Evolutionary conservation across 2,113 vertebrate species (phyloP).

Genomic region (Nycticorax nycticorax): DNA sequence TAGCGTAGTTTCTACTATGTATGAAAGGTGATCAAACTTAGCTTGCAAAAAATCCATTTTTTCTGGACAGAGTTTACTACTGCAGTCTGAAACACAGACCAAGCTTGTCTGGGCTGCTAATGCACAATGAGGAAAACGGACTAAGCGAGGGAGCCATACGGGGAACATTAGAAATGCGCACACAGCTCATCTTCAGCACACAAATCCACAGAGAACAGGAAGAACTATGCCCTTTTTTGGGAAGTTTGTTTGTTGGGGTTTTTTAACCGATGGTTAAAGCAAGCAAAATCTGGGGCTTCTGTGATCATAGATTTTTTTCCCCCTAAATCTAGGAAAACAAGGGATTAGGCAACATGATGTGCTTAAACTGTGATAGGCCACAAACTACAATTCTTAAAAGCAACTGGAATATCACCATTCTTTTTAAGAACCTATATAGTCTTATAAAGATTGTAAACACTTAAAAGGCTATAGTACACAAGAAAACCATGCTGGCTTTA

Average conservation of each 20-base stretch:
- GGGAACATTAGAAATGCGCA: not conserved
- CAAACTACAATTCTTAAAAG: not conserved
- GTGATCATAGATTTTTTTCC: rapidly evolving
- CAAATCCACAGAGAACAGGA: not conserved
- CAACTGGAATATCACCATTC: too few species aligned
- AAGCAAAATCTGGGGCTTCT: not conserved
- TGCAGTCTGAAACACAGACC: not conserved
- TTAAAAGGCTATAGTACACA: not conserved
- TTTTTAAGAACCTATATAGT: not conserved
- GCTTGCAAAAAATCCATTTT: rapidly evolving
- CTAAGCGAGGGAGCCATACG: not conserved
- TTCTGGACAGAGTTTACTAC: not conserved
- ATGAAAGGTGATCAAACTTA: not conserved
- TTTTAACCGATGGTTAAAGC: not conserved
- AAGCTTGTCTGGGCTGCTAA: not conserved
- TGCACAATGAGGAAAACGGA: not conserved
- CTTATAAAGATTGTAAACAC: not conserved
- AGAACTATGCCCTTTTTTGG: not conserved
- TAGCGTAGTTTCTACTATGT: not conserved
- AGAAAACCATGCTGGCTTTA: not conserved
- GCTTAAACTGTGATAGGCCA: not conserved
- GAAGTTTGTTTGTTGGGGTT: not conserved
- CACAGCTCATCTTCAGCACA: not conserved
- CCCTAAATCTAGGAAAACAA: not conserved
- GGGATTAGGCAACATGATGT: not conserved